Percentiles rank a stretch among this genome's conserved stretches.
Evolutionary conservation across 2,113 vertebrate genomes (phyloP).

Genomic region (Lepidothrix coronata): DNA sequence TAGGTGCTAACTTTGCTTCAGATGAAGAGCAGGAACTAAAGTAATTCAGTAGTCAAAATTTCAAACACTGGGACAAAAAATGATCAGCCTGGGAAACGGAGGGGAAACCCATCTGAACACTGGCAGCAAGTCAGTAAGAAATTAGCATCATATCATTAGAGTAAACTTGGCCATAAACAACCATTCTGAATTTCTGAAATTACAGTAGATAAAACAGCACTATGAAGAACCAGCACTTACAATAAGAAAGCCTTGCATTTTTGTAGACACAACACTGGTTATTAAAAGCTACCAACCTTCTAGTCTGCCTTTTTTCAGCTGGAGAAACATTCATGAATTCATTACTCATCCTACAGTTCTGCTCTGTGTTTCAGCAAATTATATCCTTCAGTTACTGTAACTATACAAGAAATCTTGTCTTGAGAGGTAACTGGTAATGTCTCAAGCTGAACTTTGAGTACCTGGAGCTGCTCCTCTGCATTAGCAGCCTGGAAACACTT

Average conservation of each 20-base stretch:
- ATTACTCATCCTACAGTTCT: neutral
- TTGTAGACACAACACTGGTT: no score
- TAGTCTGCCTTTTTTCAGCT: neutral
- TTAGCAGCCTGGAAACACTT: neutral
- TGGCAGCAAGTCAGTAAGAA: neutral
- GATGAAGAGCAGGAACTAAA: neutral
- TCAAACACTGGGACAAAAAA: neutral
- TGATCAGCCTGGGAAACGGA: neutral
- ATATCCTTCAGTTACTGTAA: neutral
- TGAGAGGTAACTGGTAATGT: neutral
- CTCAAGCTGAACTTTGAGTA: neutral
- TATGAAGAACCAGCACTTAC: neutral
- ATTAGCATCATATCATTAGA: neutral
- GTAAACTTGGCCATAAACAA: neutral
- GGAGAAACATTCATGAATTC: neutral
- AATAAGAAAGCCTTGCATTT: neutral
- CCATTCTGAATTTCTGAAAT: neutral
- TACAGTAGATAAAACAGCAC: neutral
- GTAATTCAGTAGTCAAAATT: neutral
- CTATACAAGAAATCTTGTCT: neutral
- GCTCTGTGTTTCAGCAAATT: fast-evolving
- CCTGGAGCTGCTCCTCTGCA: neutral
- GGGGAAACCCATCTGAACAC: neutral
- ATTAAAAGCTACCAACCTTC: neutral
- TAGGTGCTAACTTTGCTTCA: neutral